A percentile compares a stretch with the other conserved stretches of the same genome.
These are phyloP conservation scores for Spodoptera picta DNA, from an alignment of 2,888 invertebrate genomes.

Conservation along the genomic window DNA sequence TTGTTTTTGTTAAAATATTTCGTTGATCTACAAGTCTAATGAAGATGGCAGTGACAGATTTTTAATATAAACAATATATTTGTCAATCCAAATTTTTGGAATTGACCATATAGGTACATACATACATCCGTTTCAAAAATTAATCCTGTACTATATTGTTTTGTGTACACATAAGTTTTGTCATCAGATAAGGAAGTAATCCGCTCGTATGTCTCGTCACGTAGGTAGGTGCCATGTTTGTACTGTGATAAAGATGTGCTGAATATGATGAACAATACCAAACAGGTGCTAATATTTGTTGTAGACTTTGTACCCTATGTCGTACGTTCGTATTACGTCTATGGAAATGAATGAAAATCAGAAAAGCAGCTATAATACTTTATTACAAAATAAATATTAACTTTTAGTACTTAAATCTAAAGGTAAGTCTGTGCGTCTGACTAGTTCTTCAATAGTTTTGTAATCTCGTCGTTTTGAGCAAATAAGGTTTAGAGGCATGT, in stretches of 20 bases:
- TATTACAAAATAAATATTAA: conserved; percentile 67
- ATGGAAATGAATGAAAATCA: conserved; percentile 30
- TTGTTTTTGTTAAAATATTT: no score
- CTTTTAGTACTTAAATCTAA: conserved; percentile 90
- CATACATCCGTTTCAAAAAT: no score
- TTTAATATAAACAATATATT: no score
- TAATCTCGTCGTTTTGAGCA: conserved; percentile 77
- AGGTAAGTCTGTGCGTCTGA: conserved; percentile 86
- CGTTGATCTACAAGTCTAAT: no score
- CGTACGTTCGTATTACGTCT: no score
- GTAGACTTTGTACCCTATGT: conserved; percentile 26
- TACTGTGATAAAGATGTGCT: conserved; percentile 73
- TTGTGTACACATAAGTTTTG: conserved; percentile 46
- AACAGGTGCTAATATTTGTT: conserved; percentile 65
- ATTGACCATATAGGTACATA: no score
- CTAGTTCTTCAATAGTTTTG: conserved; percentile 77
- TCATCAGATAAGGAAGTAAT: conserved; percentile 57
- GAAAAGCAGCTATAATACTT: conserved; percentile 31
- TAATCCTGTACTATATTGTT: conserved; percentile 5
- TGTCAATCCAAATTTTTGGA: no score
- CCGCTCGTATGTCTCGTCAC: conserved; percentile 59
- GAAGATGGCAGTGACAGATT: no score
- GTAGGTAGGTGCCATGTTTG: conserved; percentile 59
- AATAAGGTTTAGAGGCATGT: conserved; percentile 82
- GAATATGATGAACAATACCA: conserved; percentile 73